These are phyloP conservation scores for Parazoanthus swiftii DNA, from an alignment of 92 coral and sea anemone species.

Conservation along the genomic window DNA sequence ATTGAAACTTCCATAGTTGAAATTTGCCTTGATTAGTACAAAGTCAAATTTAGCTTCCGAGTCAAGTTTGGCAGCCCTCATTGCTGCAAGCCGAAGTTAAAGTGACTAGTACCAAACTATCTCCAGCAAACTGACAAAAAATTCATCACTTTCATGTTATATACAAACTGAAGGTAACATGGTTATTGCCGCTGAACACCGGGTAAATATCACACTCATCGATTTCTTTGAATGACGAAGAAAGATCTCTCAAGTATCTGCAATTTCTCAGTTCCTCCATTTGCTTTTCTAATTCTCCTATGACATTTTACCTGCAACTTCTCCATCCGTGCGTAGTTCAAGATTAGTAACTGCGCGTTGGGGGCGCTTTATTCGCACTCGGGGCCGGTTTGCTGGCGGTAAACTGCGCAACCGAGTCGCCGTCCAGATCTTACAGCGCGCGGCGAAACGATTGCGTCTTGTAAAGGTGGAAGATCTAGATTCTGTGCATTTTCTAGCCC, in stretches of 20 bases:
- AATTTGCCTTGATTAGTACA: too few species aligned
- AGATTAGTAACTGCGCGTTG: not conserved
- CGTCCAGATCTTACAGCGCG: too few species aligned
- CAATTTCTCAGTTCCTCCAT: conserved; percentile 32
- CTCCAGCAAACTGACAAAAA: not conserved
- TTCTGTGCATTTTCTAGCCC: not conserved
- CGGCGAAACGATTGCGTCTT: not conserved
- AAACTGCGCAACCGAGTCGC: too few species aligned
- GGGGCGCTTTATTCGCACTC: not conserved
- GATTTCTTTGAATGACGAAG: conserved; percentile 13
- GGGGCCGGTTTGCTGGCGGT: too few species aligned
- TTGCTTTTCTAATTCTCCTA: conserved; percentile 19
- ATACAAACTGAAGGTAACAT: too few species aligned
- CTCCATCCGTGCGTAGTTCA: not conserved
- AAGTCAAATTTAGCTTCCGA: too few species aligned
- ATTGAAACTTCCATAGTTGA: too few species aligned
- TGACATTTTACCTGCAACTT: not conserved
- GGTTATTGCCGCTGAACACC: not conserved
- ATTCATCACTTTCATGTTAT: not conserved
- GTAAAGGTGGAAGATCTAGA: not conserved
- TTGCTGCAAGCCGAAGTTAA: too few species aligned
- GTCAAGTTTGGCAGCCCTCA: too few species aligned
- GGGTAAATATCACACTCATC: not conserved
- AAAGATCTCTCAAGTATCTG: not conserved
- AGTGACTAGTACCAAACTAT: too few species aligned